These are phyloP conservation scores for Antigone vipio DNA, from an alignment of 2,113 vertebrate genomes.

Conservation along the genomic window DNA sequence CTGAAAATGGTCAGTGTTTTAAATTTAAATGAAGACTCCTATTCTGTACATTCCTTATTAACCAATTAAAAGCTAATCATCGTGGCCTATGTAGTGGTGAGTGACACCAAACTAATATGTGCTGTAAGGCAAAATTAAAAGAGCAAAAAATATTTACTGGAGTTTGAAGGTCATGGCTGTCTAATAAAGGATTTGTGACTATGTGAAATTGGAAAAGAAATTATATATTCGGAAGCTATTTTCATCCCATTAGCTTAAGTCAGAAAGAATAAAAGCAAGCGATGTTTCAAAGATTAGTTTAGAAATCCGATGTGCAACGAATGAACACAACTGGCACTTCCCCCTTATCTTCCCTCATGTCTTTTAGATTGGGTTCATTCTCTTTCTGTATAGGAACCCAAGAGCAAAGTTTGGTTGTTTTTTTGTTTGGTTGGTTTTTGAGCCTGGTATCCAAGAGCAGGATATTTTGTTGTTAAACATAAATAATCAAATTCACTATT, in stretches of 20 bases:
- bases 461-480: not conserved
- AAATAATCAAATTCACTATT: not conserved
- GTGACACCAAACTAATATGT: conserved; percentile 33
- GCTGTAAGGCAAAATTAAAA: conserved; percentile 61
- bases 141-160: conserved; percentile 51
- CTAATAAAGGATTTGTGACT: conserved; percentile 66
- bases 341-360: not conserved
- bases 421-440: not conserved
- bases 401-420: not conserved
- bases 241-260: conserved; percentile 75
- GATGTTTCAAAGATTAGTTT: conserved; percentile 61
- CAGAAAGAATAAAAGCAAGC: conserved; percentile 72
- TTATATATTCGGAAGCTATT: conserved; percentile 70
- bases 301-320: conserved; percentile 30
- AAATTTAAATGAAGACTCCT: not conserved
- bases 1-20: not conserved
- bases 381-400: not conserved
- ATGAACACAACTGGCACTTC: not conserved
- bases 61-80: conserved; percentile 35
- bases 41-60: not conserved
- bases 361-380: not conserved
- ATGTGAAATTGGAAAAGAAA: conserved; percentile 68
- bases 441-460: not conserved
- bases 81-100: not conserved
- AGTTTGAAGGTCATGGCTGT: conserved; percentile 69